These are phyloP conservation scores for Theocolax elegans DNA, from an alignment of 1,140 invertebrate genomes.

Conservation along the genomic window DNA sequence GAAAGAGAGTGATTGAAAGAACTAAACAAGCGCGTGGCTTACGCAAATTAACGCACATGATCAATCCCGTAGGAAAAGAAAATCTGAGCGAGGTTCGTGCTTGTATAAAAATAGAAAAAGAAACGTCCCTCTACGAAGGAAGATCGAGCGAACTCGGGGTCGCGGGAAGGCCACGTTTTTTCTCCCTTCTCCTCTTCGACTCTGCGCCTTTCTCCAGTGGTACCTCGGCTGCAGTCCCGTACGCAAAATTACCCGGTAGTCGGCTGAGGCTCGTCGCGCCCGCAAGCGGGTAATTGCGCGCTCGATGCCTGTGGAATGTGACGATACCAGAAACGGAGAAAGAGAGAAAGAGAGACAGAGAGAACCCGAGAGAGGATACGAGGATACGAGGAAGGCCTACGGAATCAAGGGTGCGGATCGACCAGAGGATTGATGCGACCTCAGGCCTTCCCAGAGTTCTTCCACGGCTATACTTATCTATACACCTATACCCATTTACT, in stretches of 20 bases:
- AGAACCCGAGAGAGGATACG: not conserved
- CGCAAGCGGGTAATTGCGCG: constrained; percentile 39
- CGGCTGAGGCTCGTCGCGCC: constrained; percentile 31
- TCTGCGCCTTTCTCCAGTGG: not conserved
- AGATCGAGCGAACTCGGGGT: constrained; percentile 27
- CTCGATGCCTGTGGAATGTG: constrained; percentile 33
- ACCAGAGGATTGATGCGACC: not conserved
- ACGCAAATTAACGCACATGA: constrained; percentile 1
- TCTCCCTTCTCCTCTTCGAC: not conserved
- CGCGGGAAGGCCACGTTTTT: constrained; percentile 25
- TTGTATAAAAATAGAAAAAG: not conserved
- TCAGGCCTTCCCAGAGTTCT: too few species aligned
- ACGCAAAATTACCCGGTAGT: constrained; percentile 44
- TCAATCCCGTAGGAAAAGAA: not conserved
- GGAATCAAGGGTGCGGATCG: too few species aligned
- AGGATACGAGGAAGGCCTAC: too few species aligned
- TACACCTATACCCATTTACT: too few species aligned
- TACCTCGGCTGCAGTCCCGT: constrained; percentile 20
- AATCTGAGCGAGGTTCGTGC: not conserved
- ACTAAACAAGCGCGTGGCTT: not conserved
- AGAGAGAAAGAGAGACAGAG: not conserved
- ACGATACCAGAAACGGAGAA: not conserved
- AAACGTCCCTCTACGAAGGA: not conserved
- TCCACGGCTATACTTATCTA: too few species aligned
- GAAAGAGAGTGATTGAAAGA: too few species aligned